Conservation (phyloP, 2,797 vertebrate genomes). For the Merluccius polli region DNA sequence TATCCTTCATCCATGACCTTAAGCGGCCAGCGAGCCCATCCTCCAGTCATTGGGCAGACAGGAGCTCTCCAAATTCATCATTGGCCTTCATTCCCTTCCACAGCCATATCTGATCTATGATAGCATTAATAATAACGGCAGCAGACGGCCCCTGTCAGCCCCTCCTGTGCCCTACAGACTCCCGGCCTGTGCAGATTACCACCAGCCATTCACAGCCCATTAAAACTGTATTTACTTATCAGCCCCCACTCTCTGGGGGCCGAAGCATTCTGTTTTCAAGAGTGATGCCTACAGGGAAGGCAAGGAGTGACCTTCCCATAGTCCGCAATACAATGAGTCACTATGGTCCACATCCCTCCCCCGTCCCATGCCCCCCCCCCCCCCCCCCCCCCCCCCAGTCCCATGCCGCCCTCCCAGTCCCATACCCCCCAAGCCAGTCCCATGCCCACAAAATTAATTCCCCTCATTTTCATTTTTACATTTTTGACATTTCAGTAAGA, state of each 20-base stretch:
- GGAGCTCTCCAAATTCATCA: conserved; percentile 65
- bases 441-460: conserved; percentile 16
- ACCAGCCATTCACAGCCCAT: conserved; percentile 68
- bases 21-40: conserved; percentile 51
- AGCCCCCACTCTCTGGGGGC: conserved; percentile 55
- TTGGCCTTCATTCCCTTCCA: conserved; percentile 61
- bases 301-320: conserved; percentile 66
- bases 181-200: conserved; percentile 62
- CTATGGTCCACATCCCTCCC: conserved; percentile 16
- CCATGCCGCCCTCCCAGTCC: background rate
- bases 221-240: conserved; percentile 80
- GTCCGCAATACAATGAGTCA: conserved; percentile 46
- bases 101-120: conserved; percentile 75
- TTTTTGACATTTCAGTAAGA: conserved; percentile 21
- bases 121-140: conserved; percentile 73
- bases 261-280: conserved; percentile 67
- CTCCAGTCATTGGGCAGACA: conserved; percentile 55
- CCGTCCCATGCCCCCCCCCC: background rate
- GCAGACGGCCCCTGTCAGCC: conserved; percentile 56
- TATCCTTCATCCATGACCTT: conserved; percentile 66
- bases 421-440: background rate
- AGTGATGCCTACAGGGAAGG: conserved; percentile 61
- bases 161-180: conserved; percentile 60
- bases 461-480: conserved; percentile 26
- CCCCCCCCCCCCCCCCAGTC: no score